A percentile compares a stretch with the other conserved stretches of the same genome.
These are phyloP conservation scores for Cheirogaleus major DNA, from an alignment of 2,797 vertebrate genomes.

Conservation along the genomic window DNA sequence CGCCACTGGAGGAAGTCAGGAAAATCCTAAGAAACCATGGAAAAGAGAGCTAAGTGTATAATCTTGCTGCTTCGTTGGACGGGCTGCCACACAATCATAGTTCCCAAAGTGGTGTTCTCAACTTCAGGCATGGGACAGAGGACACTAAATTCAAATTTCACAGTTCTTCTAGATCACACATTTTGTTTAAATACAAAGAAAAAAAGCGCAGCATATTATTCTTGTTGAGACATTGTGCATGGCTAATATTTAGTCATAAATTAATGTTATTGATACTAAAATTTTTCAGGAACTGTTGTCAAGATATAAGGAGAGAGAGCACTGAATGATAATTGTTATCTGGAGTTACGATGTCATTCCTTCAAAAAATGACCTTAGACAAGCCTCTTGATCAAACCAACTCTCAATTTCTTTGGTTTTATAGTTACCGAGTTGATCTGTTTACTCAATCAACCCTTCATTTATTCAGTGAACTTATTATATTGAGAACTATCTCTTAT, in stretches of 20 bases:
- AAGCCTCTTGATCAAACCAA: background rate
- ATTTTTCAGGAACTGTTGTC: background rate
- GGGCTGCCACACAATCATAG: background rate
- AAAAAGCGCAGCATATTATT: background rate
- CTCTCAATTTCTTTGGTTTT: background rate
- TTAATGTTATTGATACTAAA: background rate
- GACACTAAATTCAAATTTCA: background rate
- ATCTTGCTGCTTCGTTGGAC: background rate
- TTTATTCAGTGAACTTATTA: background rate
- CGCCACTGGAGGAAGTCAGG: background rate
- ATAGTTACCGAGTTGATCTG: background rate
- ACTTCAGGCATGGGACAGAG: background rate
- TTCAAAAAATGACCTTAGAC: background rate
- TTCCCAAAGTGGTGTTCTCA: background rate
- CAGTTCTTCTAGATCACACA: background rate
- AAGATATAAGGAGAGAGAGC: background rate
- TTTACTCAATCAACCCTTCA: background rate
- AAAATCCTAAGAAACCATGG: background rate
- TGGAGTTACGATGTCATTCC: background rate
- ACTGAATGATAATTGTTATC: background rate
- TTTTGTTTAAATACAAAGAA: background rate
- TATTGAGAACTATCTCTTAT: background rate
- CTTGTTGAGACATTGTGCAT: background rate
- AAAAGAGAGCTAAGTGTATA: background rate
- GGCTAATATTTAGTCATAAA: background rate